phyloP scores from a whole-genome alignment of 2,888 invertebrate genomes.

The Mesochorus sp. region DNA sequence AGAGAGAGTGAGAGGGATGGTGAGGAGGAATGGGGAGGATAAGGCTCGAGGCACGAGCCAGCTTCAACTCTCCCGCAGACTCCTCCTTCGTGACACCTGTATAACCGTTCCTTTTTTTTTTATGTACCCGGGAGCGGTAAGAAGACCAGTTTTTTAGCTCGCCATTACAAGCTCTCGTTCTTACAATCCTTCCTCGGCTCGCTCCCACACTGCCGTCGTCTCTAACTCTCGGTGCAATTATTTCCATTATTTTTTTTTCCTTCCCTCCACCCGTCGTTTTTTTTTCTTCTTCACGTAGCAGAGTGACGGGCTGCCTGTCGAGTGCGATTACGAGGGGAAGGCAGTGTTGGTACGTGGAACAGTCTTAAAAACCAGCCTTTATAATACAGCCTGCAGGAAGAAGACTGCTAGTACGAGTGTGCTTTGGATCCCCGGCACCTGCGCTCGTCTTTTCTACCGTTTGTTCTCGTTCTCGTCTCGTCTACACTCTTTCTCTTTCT shows the following conservation, averaged over 20 bases:
- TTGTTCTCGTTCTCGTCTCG: conserved; percentile 25
- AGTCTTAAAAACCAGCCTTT: conserved; percentile 43
- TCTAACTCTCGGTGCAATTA: conserved; percentile 49
- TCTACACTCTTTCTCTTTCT: too few species aligned
- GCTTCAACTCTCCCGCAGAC: conserved; percentile 22
- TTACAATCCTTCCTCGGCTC: conserved; percentile 29
- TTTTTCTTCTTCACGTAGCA: conserved; percentile 18
- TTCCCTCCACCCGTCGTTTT: not conserved
- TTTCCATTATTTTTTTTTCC: conserved; percentile 47
- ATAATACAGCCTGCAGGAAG: conserved; percentile 34
- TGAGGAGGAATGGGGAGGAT: conserved; percentile 6
- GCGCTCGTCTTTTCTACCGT: conserved; percentile 37
- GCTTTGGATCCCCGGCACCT: conserved; percentile 37
- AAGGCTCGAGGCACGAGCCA: conserved; percentile 48
- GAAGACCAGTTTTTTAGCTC: conserved; percentile 52
- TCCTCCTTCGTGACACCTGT: conserved; percentile 45
- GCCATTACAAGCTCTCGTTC: conserved; percentile 48
- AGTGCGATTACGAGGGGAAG: not conserved
- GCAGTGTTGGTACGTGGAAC: not conserved
- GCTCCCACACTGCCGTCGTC: not conserved
- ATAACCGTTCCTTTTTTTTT: conserved; percentile 52
- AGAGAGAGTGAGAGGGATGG: not conserved
- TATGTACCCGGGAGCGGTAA: conserved; percentile 20
- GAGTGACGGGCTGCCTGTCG: conserved; percentile 12
- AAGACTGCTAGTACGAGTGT: conserved; percentile 7